Evolutionary conservation across 2,113 vertebrate species (phyloP).

Genomic region (Colinus virginianus): DNA sequence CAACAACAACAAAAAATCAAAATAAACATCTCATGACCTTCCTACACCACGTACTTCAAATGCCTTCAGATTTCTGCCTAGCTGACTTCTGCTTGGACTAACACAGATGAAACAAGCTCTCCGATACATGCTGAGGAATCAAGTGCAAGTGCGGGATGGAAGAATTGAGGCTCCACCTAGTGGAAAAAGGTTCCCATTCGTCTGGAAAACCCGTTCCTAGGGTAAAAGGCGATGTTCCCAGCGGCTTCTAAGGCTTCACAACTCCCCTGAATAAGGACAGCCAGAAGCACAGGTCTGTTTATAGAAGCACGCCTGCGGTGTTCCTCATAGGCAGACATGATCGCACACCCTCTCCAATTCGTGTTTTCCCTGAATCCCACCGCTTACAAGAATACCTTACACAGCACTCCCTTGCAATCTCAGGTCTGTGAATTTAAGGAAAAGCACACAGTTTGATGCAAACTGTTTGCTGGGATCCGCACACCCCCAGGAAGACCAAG

Average conservation of each 20-base stretch:
- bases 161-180: slow-evolving; percentile 77
- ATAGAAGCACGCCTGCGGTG: background rate
- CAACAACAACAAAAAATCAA: background rate
- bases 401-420: fast-evolving
- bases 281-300: background rate
- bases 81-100: background rate
- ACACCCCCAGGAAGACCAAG: background rate
- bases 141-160: background rate
- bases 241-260: background rate
- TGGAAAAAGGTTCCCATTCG: background rate
- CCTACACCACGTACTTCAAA: background rate
- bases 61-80: background rate
- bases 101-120: background rate
- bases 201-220: background rate
- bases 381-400: fast-evolving
- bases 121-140: background rate
- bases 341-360: background rate
- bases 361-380: background rate
- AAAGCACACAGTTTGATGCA: background rate
- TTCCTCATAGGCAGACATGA: background rate
- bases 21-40: background rate
- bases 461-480: background rate
- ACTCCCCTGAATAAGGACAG: background rate
- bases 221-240: fast-evolving
- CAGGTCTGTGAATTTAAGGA: background rate